phyloP scores from a whole-genome alignment of 2,797 vertebrate species.

The Arctocebus calabarensis region DNA sequence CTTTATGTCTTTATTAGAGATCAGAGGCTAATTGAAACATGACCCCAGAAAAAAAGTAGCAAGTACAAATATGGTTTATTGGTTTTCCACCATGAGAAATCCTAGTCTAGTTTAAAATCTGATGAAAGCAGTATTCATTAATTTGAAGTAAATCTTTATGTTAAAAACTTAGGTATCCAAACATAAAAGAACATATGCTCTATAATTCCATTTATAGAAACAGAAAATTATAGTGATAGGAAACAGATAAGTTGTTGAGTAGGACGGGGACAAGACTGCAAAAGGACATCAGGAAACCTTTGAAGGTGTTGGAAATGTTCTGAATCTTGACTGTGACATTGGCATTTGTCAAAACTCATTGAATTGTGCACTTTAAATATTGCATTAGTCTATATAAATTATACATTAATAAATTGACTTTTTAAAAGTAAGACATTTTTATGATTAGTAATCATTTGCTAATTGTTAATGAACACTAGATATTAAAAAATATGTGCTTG shows the following conservation, averaged over 20 bases:
- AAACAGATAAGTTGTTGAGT: background rate
- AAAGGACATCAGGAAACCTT: background rate
- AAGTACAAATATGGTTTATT: slow-evolving; percentile 35
- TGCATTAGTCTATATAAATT: background rate
- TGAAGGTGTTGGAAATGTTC: background rate
- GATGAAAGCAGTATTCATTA: background rate
- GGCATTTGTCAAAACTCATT: background rate
- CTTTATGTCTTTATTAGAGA: background rate
- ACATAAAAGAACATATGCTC: background rate
- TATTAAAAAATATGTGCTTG: slow-evolving; percentile 3
- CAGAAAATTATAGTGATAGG: slow-evolving; percentile 2
- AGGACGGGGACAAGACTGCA: background rate
- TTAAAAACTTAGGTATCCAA: background rate
- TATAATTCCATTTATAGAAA: slow-evolving; percentile 28
- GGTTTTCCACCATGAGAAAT: slow-evolving; percentile 10
- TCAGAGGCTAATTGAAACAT: background rate
- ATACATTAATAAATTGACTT: slow-evolving; percentile 26
- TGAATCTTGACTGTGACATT: background rate
- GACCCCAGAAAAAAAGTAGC: background rate
- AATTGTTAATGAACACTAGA: background rate
- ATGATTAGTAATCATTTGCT: background rate
- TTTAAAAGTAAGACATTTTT: slow-evolving; percentile 9
- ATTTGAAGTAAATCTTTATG: slow-evolving; percentile 41
- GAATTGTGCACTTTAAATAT: background rate
- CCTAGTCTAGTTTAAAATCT: slow-evolving; percentile 36